A percentile compares a stretch with the other conserved stretches of the same genome.
These are phyloP conservation scores for Asarcornis scutulata DNA, from an alignment of 2,113 vertebrate genomes.

Conservation along the genomic window DNA sequence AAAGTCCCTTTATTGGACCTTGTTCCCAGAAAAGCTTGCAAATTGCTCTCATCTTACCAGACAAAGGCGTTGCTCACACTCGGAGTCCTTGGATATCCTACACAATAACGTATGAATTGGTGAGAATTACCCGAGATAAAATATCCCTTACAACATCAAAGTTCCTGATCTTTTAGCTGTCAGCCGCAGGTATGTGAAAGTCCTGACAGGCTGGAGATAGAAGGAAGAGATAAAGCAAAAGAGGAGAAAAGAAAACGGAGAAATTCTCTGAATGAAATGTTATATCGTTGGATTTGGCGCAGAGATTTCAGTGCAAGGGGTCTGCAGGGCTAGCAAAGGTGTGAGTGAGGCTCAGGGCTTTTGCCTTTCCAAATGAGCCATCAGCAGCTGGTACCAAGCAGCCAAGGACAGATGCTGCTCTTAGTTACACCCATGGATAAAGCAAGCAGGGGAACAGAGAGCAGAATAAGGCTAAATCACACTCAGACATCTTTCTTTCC, in stretches of 20 bases:
- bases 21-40: slow-evolving; percentile 86
- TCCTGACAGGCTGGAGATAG: slow-evolving; percentile 80
- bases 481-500: background rate
- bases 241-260: background rate
- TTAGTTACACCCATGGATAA: background rate
- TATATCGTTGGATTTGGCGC: slow-evolving; percentile 35
- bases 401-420: background rate
- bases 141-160: slow-evolving; percentile 90
- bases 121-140: slow-evolving; percentile 86
- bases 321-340: slow-evolving; percentile 24
- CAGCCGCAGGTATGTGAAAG: slow-evolving; percentile 78
- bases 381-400: background rate
- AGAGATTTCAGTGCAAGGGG: slow-evolving; percentile 45
- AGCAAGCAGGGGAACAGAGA: background rate
- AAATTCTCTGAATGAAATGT: slow-evolving; percentile 54
- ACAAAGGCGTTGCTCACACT: slow-evolving; percentile 88
- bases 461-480: background rate
- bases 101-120: slow-evolving; percentile 82
- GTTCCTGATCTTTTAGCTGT: slow-evolving; percentile 77
- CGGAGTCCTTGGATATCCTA: slow-evolving; percentile 77
- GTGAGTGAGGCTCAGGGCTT: slow-evolving; percentile 36
- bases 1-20: slow-evolving; percentile 85
- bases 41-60: slow-evolving; percentile 91
- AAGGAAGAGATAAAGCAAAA: slow-evolving; percentile 79
- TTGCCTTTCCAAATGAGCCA: background rate